A percentile compares a stretch with the other conserved stretches of the same genome.
Evolutionary conservation across 1,140 invertebrate genomes (phyloP).

Genomic region (Drosophila sp.): DNA sequence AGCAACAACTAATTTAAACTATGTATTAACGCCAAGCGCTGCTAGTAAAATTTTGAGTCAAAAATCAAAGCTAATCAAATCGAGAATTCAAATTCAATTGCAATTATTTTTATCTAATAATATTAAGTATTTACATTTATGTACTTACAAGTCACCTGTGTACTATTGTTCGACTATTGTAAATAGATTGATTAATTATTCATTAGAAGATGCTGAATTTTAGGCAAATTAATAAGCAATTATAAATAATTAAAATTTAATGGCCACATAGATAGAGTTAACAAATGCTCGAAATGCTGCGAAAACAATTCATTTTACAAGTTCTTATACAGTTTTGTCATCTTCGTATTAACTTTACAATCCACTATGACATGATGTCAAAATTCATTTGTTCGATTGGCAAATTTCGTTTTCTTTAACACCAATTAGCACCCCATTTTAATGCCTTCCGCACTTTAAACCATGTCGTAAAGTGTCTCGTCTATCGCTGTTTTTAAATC

Average conservation of each 20-base stretch:
- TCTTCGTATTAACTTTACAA: background rate
- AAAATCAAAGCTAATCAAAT: slow-evolving; percentile 66
- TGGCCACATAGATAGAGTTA: slow-evolving; percentile 42
- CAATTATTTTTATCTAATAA: slow-evolving; percentile 72
- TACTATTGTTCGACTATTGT: slow-evolving; percentile 66
- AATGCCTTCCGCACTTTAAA: background rate
- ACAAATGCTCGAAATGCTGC: slow-evolving; percentile 54
- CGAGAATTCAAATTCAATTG: slow-evolving; percentile 74
- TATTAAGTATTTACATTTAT: slow-evolving; percentile 59
- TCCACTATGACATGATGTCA: background rate
- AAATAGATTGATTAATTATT: slow-evolving; percentile 66
- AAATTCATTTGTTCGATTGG: background rate
- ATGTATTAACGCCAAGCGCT: slow-evolving; percentile 53
- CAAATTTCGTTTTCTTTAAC: background rate
- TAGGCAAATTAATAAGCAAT: slow-evolving; percentile 66
- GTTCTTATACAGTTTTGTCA: background rate
- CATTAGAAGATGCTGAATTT: slow-evolving; percentile 69
- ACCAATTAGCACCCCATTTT: background rate
- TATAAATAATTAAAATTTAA: slow-evolving; percentile 46
- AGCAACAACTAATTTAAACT: slow-evolving; percentile 37
- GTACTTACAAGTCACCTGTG: slow-evolving; percentile 49
- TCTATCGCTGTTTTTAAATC: background rate
- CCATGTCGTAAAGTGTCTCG: background rate
- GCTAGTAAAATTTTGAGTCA: slow-evolving; percentile 64
- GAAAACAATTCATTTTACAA: slow-evolving; percentile 10